These are phyloP conservation scores for Cactoblastis cactorum DNA, from an alignment of 2,888 invertebrate genomes.

Conservation along the genomic window DNA sequence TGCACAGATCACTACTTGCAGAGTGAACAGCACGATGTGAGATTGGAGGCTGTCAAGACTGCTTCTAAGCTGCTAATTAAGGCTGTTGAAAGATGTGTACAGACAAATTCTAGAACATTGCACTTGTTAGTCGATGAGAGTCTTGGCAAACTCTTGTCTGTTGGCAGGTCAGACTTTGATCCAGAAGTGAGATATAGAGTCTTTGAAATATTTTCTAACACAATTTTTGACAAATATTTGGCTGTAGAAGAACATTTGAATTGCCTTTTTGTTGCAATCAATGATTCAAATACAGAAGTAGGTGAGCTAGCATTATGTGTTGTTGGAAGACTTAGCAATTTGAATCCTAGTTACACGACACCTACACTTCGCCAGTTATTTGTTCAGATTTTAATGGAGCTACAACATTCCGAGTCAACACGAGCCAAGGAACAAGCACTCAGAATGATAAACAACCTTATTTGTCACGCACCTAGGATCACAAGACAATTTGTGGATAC, in stretches of 20 bases:
- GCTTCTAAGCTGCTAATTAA: slow-evolving; percentile 93
- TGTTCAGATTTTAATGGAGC: slow-evolving; percentile 93
- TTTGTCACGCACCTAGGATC: slow-evolving; percentile 94
- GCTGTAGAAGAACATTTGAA: slow-evolving; percentile 97
- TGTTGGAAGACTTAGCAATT: slow-evolving; percentile 92
- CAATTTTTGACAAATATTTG: slow-evolving; percentile 93
- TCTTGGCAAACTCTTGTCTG: slow-evolving; percentile 91
- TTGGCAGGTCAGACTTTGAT: slow-evolving; percentile 97
- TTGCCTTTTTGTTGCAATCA: slow-evolving; percentile 94
- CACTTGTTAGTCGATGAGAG: slow-evolving; percentile 95
- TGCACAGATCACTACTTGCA: slow-evolving; percentile 95
- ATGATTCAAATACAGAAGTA: slow-evolving; percentile 97
- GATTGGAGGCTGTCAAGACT: slow-evolving; percentile 94
- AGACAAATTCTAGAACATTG: slow-evolving; percentile 88
- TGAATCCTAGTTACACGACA: slow-evolving; percentile 99
- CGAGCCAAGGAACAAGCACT: slow-evolving; percentile 98
- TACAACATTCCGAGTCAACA: slow-evolving; percentile 96
- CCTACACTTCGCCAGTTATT: slow-evolving; percentile 95
- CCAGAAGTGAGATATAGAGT: slow-evolving; percentile 96
- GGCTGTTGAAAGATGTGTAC: slow-evolving; percentile 84
- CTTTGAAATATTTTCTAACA: slow-evolving; percentile 92
- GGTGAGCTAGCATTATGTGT: slow-evolving; percentile 95
- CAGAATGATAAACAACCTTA: slow-evolving; percentile 95
- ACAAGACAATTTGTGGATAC: slow-evolving; percentile 98
- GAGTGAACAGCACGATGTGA: slow-evolving; percentile 93